These are phyloP conservation scores for Lasaia peninsularis DNA, from an alignment of 1,140 invertebrate species.

Conservation along the genomic window DNA sequence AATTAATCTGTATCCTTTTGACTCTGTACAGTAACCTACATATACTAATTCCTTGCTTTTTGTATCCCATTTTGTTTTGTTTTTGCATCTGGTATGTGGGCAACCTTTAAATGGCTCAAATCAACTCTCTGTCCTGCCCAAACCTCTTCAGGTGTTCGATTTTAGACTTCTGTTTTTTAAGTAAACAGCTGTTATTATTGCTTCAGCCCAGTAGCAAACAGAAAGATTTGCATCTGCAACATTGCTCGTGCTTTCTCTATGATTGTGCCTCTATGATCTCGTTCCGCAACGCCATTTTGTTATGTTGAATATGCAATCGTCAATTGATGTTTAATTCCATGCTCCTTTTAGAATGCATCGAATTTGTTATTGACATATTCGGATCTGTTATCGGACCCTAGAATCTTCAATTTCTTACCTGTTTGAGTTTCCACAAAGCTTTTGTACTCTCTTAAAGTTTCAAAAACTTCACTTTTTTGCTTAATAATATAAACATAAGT, in stretches of 20 bases:
- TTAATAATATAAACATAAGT: no score
- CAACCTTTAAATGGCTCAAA: constrained; percentile 45
- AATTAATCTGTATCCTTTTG: constrained; percentile 58
- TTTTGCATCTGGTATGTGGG: constrained; percentile 43
- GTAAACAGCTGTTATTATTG: constrained; percentile 20
- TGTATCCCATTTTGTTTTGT: constrained; percentile 44
- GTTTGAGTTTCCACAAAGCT: no score
- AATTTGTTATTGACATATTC: constrained; percentile 19
- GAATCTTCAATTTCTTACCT: constrained; percentile 4
- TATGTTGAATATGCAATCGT: constrained; percentile 18
- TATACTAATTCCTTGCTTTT: constrained; percentile 49
- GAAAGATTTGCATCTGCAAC: constrained; percentile 11
- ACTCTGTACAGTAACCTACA: constrained; percentile 60
- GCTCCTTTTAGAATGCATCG: background rate
- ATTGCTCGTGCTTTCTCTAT: constrained; percentile 14
- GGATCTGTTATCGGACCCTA: constrained; percentile 17
- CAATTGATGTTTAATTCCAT: constrained; percentile 22
- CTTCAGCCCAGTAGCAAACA: constrained; percentile 16
- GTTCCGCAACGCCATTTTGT: constrained; percentile 23
- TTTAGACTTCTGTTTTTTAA: constrained; percentile 18
- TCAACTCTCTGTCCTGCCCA: constrained; percentile 52
- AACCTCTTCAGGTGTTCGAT: constrained; percentile 47
- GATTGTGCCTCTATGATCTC: constrained; percentile 18
- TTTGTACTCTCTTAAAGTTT: no score
- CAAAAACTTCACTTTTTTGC: no score